Percentiles rank a stretch among this genome's conserved stretches.
These are phyloP conservation scores for Syngnathus typhle DNA, from an alignment of 2,113 vertebrate species.

Conservation along the genomic window DNA sequence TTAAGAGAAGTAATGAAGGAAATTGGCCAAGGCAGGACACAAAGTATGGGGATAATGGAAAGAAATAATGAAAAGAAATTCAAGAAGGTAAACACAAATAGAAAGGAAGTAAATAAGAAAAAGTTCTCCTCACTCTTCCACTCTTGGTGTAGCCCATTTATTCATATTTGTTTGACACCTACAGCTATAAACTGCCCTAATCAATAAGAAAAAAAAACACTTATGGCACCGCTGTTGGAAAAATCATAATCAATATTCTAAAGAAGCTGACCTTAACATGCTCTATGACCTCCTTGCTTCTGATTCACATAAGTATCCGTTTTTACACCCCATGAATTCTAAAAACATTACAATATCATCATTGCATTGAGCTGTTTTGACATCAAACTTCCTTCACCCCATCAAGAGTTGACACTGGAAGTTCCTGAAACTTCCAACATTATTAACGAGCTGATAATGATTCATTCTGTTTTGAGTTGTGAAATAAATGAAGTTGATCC, in stretches of 20 bases:
- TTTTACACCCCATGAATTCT: conserved; percentile 63
- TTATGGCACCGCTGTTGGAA: conserved; percentile 52
- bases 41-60: too few species aligned
- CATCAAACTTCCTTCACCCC: background rate
- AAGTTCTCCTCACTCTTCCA: background rate
- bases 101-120: background rate
- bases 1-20: too few species aligned
- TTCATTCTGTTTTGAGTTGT: too few species aligned
- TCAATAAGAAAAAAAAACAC: conserved; percentile 54
- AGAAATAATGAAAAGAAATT: background rate
- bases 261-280: conserved; percentile 51
- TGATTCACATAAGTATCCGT: conserved; percentile 62
- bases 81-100: background rate
- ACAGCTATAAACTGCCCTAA: conserved; percentile 35
- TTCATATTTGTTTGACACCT: conserved; percentile 47
- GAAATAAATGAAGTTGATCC: too few species aligned
- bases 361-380: conserved; percentile 16
- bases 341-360: conserved; percentile 62
- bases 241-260: conserved; percentile 66
- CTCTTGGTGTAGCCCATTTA: conserved; percentile 1
- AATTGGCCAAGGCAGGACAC: background rate
- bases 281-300: conserved; percentile 50
- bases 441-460: too few species aligned
- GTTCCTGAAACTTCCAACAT: too few species aligned
- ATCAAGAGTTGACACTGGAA: too few species aligned